phyloP scores from a whole-genome alignment of 2,888 invertebrate species.

The Chalcis sispes region DNA sequence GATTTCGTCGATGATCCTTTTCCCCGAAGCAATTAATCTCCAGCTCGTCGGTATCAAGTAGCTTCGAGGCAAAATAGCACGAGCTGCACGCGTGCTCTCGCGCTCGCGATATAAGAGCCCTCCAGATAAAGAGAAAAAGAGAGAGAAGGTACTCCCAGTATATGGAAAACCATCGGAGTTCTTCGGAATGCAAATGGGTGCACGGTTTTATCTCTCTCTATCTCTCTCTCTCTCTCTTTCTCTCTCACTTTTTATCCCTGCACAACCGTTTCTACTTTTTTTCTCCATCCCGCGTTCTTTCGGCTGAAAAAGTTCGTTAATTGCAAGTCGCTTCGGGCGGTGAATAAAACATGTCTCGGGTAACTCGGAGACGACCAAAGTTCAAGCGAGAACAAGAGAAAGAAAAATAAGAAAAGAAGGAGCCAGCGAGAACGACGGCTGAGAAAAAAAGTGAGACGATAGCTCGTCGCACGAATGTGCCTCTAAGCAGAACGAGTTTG shows the following conservation, averaged over 20 bases:
- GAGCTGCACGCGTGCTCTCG: no score
- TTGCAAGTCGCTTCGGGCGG: not conserved
- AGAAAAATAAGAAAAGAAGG: no score
- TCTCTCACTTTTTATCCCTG: no score
- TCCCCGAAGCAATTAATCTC: slow-evolving; percentile 25
- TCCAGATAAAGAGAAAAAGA: no score
- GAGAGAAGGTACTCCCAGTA: no score
- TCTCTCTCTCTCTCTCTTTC: no score
- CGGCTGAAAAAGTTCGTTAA: slow-evolving; percentile 27
- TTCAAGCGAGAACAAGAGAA: no score
- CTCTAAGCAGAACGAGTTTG: slow-evolving; percentile 19
- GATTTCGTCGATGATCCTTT: slow-evolving; percentile 6
- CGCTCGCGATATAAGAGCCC: no score
- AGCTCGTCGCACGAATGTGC: slow-evolving; percentile 2
- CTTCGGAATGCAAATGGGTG: no score
- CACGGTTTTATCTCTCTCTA: no score
- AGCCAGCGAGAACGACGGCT: not conserved
- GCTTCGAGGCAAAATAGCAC: no score
- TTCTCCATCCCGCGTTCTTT: not conserved
- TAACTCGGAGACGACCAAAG: not conserved
- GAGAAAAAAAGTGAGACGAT: not conserved
- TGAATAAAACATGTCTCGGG: slow-evolving; percentile 30
- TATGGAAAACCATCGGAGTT: no score
- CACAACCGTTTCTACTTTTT: not conserved
- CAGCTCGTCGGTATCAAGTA: slow-evolving; percentile 12